Percentiles rank a stretch among this genome's conserved stretches.
phyloP scores from a whole-genome alignment of 2,797 vertebrate species.

The Gambusia yucatana region DNA sequence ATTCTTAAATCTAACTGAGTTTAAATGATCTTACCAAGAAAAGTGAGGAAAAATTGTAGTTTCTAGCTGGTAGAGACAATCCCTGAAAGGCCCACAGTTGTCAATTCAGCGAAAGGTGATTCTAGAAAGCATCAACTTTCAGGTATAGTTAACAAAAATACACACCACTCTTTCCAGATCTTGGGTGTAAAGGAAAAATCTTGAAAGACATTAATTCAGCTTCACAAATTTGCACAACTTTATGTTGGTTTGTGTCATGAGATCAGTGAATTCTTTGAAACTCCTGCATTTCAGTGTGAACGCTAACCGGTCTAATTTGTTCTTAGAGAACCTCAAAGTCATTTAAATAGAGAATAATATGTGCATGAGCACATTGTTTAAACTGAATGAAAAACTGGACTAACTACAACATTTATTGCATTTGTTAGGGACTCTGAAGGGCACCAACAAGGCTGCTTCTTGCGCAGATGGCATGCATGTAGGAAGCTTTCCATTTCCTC shows the following conservation, averaged over 20 bases:
- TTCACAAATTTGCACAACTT: not conserved
- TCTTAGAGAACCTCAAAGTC: not conserved
- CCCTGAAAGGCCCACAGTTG: not conserved
- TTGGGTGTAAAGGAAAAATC: not conserved
- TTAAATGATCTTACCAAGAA: not conserved
- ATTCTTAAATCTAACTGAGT: not conserved
- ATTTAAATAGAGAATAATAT: not conserved
- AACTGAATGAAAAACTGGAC: not conserved
- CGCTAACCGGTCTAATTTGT: not conserved
- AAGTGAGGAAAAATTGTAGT: not conserved
- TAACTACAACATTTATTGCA: slow-evolving; percentile 3
- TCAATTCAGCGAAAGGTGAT: not conserved
- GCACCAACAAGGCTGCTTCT: slow-evolving; percentile 19
- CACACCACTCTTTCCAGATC: not conserved
- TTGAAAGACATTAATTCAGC: not conserved
- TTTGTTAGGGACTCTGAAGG: slow-evolving; percentile 26
- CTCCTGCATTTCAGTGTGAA: not conserved
- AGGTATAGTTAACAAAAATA: not conserved
- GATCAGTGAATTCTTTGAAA: not conserved
- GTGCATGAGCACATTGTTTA: not conserved
- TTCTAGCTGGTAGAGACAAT: not conserved
- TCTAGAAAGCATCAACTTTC: not conserved
- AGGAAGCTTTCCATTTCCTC: slow-evolving; percentile 71
- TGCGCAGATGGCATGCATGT: slow-evolving; percentile 74
- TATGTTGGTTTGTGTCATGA: not conserved